Conservation (phyloP, 2,113 vertebrate species). For the Typhlomys cinereus region DNA sequence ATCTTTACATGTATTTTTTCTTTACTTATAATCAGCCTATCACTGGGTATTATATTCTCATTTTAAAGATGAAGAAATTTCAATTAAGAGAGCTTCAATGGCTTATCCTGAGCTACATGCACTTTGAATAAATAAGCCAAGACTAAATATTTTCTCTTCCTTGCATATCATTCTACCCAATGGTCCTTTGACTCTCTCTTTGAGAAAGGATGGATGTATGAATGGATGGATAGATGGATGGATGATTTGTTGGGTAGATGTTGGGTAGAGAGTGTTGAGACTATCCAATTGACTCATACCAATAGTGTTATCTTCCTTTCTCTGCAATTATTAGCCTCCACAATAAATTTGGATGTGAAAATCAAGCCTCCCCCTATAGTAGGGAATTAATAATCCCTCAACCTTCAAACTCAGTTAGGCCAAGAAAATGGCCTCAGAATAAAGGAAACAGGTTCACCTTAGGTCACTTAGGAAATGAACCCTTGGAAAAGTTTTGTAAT, state of each 20-base stretch:
- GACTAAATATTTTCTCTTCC: not conserved
- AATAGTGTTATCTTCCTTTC: slow-evolving; percentile 5
- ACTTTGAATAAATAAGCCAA: not conserved
- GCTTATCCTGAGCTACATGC: not conserved
- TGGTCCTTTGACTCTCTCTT: not conserved
- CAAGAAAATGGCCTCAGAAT: not conserved
- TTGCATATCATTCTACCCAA: not conserved
- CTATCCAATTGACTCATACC: not conserved
- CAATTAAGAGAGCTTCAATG: not conserved
- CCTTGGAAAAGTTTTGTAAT: not conserved
- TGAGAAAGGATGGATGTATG: not conserved
- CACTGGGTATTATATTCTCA: not conserved
- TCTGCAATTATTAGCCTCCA: not conserved
- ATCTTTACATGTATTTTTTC: not conserved
- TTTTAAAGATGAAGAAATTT: not conserved
- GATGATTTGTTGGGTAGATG: not conserved
- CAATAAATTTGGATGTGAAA: not conserved
- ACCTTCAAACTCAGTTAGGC: not conserved
- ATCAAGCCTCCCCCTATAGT: not conserved
- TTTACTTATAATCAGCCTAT: not conserved
- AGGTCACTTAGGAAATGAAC: not conserved
- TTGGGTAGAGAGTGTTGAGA: not conserved
- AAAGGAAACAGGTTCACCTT: not conserved
- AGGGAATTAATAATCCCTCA: not conserved
- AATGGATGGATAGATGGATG: not conserved